phyloP scores from a whole-genome alignment of 2,113 vertebrate species.

The Bubo blakistoni region DNA sequence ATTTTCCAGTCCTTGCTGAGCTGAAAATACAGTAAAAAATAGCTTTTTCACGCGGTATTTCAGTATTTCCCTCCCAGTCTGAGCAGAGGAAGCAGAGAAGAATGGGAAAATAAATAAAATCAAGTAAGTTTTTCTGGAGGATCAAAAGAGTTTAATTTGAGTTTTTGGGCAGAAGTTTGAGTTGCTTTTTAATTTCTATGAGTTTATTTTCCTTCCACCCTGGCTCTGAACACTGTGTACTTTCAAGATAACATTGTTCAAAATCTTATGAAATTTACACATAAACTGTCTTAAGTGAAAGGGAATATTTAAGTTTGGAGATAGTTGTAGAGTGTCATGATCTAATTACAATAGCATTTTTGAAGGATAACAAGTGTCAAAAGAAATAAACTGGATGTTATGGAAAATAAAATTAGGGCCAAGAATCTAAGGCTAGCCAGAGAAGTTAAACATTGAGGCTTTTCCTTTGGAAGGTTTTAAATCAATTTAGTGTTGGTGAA shows the following conservation, averaged over 20 bases:
- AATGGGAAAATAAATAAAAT: conserved; percentile 58
- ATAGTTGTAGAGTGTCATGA: conserved; percentile 14
- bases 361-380: conserved; percentile 17
- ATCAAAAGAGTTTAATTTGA: conserved; percentile 45
- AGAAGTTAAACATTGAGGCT: conserved; percentile 50
- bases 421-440: conserved; percentile 34
- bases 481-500: conserved; percentile 15
- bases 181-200: conserved; percentile 34
- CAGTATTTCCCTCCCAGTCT: not conserved
- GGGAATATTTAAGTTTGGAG: conserved; percentile 44
- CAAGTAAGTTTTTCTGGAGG: conserved; percentile 19
- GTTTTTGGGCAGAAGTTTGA: conserved; percentile 8
- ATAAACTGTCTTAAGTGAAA: conserved; percentile 20
- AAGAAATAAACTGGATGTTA: conserved; percentile 41
- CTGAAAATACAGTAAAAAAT: conserved; percentile 12
- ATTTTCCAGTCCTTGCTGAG: not conserved
- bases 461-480: conserved; percentile 58
- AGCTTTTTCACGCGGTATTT: not conserved
- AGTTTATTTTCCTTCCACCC: conserved; percentile 49
- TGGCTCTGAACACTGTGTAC: conserved; percentile 19
- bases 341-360: conserved; percentile 53
- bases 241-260: conserved; percentile 56
- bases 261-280: conserved; percentile 38
- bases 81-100: conserved; percentile 42
- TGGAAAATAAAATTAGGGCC: conserved; percentile 46